phyloP scores from a whole-genome alignment of 2,797 vertebrate species.

The Cyprinella venusta region DNA sequence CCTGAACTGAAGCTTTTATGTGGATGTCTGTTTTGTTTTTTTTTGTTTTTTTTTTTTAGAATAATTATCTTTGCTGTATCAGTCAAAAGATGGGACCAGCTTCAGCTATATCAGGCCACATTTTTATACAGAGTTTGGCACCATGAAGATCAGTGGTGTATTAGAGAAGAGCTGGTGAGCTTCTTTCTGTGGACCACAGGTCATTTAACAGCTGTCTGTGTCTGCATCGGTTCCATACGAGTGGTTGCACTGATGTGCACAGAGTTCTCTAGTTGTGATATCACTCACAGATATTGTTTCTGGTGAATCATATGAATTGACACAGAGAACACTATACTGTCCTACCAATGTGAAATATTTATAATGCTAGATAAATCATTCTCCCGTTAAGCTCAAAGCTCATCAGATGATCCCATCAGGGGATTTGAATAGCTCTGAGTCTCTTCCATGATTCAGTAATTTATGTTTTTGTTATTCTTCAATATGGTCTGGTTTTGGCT shows the following conservation, averaged over 20 bases:
- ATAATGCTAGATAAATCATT: conserved; percentile 9
- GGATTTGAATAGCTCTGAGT: conserved; percentile 30
- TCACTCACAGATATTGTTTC: background rate
- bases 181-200: conserved; percentile 44
- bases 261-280: background rate
- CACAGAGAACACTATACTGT: background rate
- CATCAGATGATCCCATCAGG: conserved; percentile 15
- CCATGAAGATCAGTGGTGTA: background rate
- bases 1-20: conserved; percentile 17
- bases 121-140: background rate
- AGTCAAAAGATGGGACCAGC: conserved; percentile 2
- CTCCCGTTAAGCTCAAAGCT: conserved; percentile 29
- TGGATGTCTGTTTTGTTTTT: conserved; percentile 1
- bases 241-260: background rate
- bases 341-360: background rate
- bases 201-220: conserved; percentile 32
- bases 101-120: background rate
- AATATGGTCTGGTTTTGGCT: conserved; percentile 48
- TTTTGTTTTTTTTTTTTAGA: conserved; percentile 11
- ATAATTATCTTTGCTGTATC: conserved; percentile 26
- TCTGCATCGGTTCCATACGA: conserved; percentile 36
- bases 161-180: background rate
- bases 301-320: conserved; percentile 5
- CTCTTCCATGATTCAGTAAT: conserved; percentile 43
- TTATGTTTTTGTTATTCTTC: conserved; percentile 58